phyloP scores from a whole-genome alignment of 2,113 vertebrate genomes.

The Beaufortia kweichowensis region DNA sequence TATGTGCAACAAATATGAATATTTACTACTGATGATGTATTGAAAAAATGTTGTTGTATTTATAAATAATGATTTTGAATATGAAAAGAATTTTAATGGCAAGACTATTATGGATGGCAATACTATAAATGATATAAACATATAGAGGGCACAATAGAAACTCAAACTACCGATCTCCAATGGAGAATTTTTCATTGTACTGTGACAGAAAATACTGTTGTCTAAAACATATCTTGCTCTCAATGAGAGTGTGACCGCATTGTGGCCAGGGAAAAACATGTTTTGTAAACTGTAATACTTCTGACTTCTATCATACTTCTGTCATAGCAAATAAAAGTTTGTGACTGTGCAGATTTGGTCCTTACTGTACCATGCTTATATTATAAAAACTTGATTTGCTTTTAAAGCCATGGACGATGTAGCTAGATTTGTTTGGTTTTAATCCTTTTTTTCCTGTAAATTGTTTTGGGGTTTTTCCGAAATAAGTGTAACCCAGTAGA shows the following conservation, averaged over 20 bases:
- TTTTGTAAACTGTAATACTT: conserved; percentile 28
- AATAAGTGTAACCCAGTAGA: too few species aligned
- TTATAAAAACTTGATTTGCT: background rate
- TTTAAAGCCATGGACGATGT: background rate
- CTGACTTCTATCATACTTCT: conserved; percentile 18
- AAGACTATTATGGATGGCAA: conserved; percentile 19
- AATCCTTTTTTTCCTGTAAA: background rate
- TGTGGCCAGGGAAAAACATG: conserved; percentile 31
- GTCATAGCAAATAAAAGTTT: conserved; percentile 7
- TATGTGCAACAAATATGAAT: background rate
- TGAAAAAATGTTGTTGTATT: conserved; percentile 28
- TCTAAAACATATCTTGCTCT: conserved; percentile 40
- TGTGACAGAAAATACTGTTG: conserved; percentile 36
- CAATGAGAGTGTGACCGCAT: conserved; percentile 40
- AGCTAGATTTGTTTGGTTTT: conserved; percentile 17
- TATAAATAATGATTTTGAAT: background rate
- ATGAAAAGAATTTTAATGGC: background rate
- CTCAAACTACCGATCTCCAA: conserved; percentile 39
- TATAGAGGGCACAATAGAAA: background rate
- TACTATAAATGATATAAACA: background rate
- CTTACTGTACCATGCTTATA: conserved; percentile 9
- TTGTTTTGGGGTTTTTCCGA: conserved; percentile 13
- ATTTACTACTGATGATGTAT: conserved; percentile 19
- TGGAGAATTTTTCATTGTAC: conserved; percentile 34
- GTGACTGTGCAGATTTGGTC: conserved; percentile 31